Percentiles rank a stretch among this genome's conserved stretches.
phyloP scores from a whole-genome alignment of 2,797 vertebrate species.

The Sebastes baramenuke region DNA sequence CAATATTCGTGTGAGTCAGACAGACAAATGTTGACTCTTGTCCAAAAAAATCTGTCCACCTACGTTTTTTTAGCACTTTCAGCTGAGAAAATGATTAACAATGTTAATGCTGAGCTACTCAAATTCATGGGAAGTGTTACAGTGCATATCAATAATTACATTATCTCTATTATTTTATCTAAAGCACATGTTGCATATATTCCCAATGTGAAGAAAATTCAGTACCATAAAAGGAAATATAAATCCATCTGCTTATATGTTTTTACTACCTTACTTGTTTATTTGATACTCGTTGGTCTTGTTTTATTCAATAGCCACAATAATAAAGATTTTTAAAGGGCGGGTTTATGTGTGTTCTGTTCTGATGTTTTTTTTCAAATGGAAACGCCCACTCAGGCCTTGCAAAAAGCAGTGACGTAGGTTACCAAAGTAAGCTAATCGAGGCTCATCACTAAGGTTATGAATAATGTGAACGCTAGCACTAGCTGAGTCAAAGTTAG shows the following conservation, averaged over 20 bases:
- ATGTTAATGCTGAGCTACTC: background rate
- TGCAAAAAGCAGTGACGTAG: background rate
- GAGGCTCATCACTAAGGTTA: background rate
- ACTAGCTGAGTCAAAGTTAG: background rate
- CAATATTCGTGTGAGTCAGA: background rate
- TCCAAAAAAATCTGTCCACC: background rate
- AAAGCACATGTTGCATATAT: background rate
- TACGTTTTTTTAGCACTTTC: background rate
- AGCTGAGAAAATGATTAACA: background rate
- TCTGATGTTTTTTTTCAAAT: background rate
- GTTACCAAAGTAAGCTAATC: background rate
- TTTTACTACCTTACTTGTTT: background rate
- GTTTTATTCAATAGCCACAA: background rate
- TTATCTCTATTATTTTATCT: background rate
- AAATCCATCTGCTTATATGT: background rate
- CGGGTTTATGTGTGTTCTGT: background rate
- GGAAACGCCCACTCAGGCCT: background rate
- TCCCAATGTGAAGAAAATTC: background rate
- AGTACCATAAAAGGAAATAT: background rate
- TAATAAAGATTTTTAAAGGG: background rate
- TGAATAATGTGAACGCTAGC: background rate
- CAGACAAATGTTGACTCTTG: background rate
- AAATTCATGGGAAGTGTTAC: background rate
- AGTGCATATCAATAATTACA: background rate
- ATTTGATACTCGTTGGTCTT: background rate